Evolutionary conservation across 2,888 invertebrate genomes (phyloP).

Genomic region (Fragum sueziense): DNA sequence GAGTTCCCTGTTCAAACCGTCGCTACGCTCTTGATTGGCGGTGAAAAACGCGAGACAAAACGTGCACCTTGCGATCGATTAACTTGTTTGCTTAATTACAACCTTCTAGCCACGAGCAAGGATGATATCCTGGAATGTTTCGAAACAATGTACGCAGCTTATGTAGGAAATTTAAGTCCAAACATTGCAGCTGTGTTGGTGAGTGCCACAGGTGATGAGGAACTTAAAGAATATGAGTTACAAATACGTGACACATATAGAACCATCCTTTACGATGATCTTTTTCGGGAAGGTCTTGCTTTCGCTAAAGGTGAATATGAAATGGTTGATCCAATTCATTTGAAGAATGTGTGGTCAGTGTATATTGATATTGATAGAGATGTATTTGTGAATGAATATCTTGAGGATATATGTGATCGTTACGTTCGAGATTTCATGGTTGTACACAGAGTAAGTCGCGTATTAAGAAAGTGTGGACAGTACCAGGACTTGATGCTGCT

Average conservation of each 20-base stretch:
- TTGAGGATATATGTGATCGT: constrained; percentile 72
- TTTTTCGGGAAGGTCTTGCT: constrained; percentile 71
- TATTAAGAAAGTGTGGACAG: constrained; percentile 76
- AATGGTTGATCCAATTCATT: constrained; percentile 65
- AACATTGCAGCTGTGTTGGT: constrained; percentile 74
- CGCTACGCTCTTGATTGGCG: constrained; percentile 70
- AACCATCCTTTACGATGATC: constrained; percentile 69
- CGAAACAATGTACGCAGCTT: constrained; percentile 75
- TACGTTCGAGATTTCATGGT: constrained; percentile 75
- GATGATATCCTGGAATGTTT: constrained; percentile 76
- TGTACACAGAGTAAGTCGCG: constrained; percentile 73
- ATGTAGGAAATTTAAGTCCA: constrained; percentile 72
- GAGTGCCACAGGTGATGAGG: constrained; percentile 71
- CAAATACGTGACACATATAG: constrained; percentile 71
- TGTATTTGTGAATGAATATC: constrained; percentile 71
- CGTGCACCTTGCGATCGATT: constrained; percentile 62
- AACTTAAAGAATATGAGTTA: constrained; percentile 69
- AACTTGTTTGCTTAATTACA: constrained; percentile 71
- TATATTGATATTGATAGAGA: constrained; percentile 66
- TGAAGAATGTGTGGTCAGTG: constrained; percentile 71
- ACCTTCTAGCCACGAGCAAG: constrained; percentile 69
- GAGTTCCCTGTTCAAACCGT: constrained; percentile 74
- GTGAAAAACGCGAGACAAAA: constrained; percentile 60
- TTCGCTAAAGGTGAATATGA: constrained; percentile 67
- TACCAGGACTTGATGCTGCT: constrained; percentile 78